Percentiles rank a stretch among this genome's conserved stretches.
Conservation (phyloP, 92 coral and sea anemone genomes). For the Chrysogorgia sp. region DNA sequence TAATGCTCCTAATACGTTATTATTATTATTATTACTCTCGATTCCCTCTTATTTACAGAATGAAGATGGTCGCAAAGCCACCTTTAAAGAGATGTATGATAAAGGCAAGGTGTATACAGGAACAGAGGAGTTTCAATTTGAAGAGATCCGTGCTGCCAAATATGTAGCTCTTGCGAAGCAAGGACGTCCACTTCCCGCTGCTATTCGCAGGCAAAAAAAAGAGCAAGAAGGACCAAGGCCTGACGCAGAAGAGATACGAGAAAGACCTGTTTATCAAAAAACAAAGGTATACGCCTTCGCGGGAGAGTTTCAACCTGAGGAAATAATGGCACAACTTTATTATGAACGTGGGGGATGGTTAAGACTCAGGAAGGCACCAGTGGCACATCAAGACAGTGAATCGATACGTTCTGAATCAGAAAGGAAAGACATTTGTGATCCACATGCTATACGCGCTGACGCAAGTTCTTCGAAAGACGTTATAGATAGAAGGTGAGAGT, state of each 20-base stretch:
- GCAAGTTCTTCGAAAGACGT: no score
- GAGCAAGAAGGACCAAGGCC: neutral
- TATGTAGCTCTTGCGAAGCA: slow-evolving; percentile 60
- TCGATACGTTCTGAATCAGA: neutral
- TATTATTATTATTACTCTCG: neutral
- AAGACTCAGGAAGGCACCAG: neutral
- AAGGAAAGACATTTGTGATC: no score
- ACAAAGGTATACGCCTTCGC: slow-evolving; percentile 78
- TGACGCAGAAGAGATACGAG: slow-evolving; percentile 21
- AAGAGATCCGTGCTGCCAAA: slow-evolving; percentile 84
- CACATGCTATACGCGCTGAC: no score
- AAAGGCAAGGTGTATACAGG: slow-evolving; percentile 92
- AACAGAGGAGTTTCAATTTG: slow-evolving; percentile 86
- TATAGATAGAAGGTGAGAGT: no score
- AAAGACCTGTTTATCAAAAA: slow-evolving; percentile 78
- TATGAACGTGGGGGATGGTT: slow-evolving; percentile 49
- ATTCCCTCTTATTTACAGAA: neutral
- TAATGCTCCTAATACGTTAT: no score
- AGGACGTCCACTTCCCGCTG: slow-evolving; percentile 14
- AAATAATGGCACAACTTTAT: slow-evolving; percentile 73
- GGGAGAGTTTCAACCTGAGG: slow-evolving; percentile 83
- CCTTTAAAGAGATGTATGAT: slow-evolving; percentile 79
- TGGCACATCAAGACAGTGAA: neutral
- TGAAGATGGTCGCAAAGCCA: slow-evolving; percentile 57
- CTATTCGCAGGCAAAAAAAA: neutral